phyloP scores from a whole-genome alignment of 2,113 vertebrate species.

The Cynoglossus semilaevis region DNA sequence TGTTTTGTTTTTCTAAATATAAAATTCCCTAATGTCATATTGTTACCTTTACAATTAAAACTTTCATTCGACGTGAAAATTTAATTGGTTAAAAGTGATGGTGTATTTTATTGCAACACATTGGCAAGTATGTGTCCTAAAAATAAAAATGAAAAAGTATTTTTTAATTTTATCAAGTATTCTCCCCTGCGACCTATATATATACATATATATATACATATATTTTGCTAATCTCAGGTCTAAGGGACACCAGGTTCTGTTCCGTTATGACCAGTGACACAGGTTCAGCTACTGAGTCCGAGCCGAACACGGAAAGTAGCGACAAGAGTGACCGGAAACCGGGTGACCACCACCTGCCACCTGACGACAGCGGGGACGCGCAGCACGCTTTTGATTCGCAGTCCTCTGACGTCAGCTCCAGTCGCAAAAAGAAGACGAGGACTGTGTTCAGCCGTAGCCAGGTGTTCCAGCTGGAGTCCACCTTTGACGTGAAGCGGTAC shows the following conservation, averaged over 20 bases:
- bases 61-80: too few species aligned
- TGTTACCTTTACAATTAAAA: too few species aligned
- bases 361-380: constrained; percentile 62
- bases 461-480: constrained; percentile 88
- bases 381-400: constrained; percentile 34
- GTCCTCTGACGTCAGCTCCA: constrained; percentile 38
- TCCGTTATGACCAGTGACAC: constrained; percentile 78
- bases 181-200: too few species aligned
- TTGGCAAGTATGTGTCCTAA: too few species aligned
- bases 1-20: too few species aligned
- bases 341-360: constrained; percentile 32
- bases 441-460: constrained; percentile 89
- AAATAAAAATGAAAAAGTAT: too few species aligned
- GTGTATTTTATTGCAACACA: too few species aligned
- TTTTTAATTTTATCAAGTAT: too few species aligned
- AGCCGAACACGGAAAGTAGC: constrained; percentile 70
- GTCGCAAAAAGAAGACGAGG: constrained; percentile 87
- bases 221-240: constrained; percentile 51
- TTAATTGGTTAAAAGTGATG: too few species aligned
- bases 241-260: constrained; percentile 58
- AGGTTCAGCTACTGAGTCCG: constrained; percentile 81
- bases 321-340: constrained; percentile 59
- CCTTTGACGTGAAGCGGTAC: constrained; percentile 87
- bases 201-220: too few species aligned
- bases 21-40: too few species aligned